Percentiles rank a stretch among this genome's conserved stretches.
Conservation (phyloP, 1,140 invertebrate genomes). For the Achroia grisella region DNA sequence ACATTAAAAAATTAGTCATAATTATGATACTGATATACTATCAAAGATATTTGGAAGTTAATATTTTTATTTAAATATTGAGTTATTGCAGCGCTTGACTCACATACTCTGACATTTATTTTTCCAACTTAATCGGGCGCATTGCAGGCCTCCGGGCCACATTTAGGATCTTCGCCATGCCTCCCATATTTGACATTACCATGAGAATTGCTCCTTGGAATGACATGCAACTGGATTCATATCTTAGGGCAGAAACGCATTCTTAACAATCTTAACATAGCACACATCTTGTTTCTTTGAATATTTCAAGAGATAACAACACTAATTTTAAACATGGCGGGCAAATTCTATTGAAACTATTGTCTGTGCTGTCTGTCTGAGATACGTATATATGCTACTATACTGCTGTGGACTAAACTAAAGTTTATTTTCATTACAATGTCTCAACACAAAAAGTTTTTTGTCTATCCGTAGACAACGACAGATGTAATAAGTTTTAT, state of each 20-base stretch:
- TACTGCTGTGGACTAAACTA: no score
- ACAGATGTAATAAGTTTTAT: no score
- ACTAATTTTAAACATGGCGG: constrained; percentile 9
- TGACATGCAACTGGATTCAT: constrained; percentile 41
- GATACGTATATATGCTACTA: no score
- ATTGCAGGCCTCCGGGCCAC: constrained; percentile 1
- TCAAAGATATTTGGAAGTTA: no score
- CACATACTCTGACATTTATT: no score
- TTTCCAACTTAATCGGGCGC: constrained; percentile 4
- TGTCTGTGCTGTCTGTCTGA: background rate
- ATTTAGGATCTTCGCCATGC: constrained; percentile 14
- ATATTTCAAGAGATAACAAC: constrained; percentile 13
- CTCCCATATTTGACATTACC: constrained; percentile 43
- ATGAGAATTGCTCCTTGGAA: constrained; percentile 44
- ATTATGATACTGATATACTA: no score
- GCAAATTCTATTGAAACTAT: background rate
- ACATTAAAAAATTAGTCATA: no score
- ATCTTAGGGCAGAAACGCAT: constrained; percentile 37
- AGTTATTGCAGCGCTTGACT: no score
- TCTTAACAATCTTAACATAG: constrained; percentile 23
- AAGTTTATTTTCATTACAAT: no score
- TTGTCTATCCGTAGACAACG: no score
- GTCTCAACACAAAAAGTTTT: no score
- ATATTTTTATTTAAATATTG: no score
- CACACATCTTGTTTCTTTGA: constrained; percentile 15